Evolutionary conservation across 2,113 vertebrate genomes (phyloP).

Genomic region (Sigmodon hispidus): DNA sequence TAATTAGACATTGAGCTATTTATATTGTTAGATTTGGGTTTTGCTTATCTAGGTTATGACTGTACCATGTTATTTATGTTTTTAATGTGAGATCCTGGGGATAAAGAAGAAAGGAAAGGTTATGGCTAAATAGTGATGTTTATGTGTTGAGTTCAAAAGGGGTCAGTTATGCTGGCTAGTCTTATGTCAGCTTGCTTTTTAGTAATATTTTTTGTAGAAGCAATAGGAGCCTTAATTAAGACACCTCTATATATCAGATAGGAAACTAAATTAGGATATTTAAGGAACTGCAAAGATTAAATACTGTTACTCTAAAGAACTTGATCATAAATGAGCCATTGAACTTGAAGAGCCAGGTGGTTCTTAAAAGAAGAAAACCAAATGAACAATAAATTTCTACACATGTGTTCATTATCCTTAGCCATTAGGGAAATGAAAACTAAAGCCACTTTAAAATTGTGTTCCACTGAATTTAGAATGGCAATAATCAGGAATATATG

Average conservation of each 20-base stretch:
- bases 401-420: neutral
- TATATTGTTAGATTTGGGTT: neutral
- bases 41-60: neutral
- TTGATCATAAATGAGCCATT: neutral
- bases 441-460: neutral
- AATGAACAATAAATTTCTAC: neutral
- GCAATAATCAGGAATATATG: neutral
- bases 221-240: neutral
- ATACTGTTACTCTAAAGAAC: neutral
- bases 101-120: neutral
- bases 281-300: neutral
- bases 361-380: neutral
- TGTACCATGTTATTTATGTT: neutral
- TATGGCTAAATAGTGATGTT: neutral
- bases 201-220: neutral
- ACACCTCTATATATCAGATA: neutral
- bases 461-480: no score
- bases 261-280: neutral
- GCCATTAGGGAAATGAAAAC: neutral
- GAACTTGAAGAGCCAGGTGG: neutral
- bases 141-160: neutral
- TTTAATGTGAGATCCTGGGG: neutral
- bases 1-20: neutral
- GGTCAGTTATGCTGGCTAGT: neutral
- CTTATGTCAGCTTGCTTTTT: neutral